Percentiles rank a stretch among this genome's conserved stretches.
These are phyloP conservation scores for Elaphurus davidianus DNA, from an alignment of 2,113 vertebrate species.

Conservation along the genomic window DNA sequence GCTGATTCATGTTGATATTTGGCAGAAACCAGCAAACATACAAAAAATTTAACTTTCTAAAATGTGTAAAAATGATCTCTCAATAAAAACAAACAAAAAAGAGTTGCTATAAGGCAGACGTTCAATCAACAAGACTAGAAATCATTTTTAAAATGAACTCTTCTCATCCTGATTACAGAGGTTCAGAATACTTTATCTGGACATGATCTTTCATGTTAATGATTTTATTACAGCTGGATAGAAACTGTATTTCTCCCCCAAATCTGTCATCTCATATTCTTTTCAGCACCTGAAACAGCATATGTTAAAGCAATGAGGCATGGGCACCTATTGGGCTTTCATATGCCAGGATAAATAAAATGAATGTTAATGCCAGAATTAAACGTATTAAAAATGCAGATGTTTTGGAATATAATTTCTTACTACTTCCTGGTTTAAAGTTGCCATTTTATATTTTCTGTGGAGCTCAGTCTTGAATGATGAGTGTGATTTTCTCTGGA, in stretches of 20 bases:
- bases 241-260: not conserved
- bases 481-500: not conserved
- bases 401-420: not conserved
- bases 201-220: not conserved
- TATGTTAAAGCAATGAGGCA: conserved; percentile 53
- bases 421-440: not conserved
- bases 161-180: not conserved
- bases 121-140: not conserved
- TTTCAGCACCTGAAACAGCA: conserved; percentile 27
- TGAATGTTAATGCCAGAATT: conserved; percentile 37
- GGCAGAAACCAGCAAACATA: not conserved
- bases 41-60: not conserved
- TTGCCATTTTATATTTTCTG: not conserved
- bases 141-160: not conserved
- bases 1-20: not conserved
- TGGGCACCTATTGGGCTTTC: conserved; percentile 29
- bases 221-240: not conserved
- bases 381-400: not conserved
- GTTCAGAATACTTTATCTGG: not conserved
- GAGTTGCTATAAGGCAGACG: not conserved
- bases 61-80: not conserved
- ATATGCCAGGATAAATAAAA: conserved; percentile 29
- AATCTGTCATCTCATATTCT: conserved; percentile 17
- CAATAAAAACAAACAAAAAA: not conserved
- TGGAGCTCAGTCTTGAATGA: not conserved